phyloP scores from a whole-genome alignment of 2,888 invertebrate genomes.

The Hemaris fuciformis region DNA sequence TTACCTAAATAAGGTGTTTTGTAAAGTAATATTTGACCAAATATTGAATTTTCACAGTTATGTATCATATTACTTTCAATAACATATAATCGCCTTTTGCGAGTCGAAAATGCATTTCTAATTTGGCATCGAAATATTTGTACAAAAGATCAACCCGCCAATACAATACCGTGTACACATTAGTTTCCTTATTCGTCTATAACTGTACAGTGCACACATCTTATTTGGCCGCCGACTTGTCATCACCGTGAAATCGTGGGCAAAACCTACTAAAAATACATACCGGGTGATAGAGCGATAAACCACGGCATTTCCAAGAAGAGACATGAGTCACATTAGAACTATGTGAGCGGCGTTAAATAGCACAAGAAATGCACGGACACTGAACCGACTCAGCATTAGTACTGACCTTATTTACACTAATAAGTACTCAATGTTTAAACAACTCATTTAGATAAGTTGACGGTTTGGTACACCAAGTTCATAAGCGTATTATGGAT shows the following conservation, averaged over 20 bases:
- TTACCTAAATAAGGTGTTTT: neutral
- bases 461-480: slow-evolving; percentile 16
- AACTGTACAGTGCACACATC: neutral
- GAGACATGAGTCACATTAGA: slow-evolving; percentile 46
- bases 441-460: slow-evolving; percentile 36
- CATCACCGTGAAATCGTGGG: slow-evolving; percentile 1
- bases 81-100: neutral
- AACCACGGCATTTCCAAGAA: slow-evolving; percentile 13
- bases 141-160: neutral
- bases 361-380: slow-evolving; percentile 40
- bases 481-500: slow-evolving; percentile 2
- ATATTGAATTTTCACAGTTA: neutral
- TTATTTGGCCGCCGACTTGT: neutral
- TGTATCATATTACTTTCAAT: neutral
- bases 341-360: slow-evolving; percentile 34
- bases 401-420: slow-evolving; percentile 43
- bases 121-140: neutral
- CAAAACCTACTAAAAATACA: neutral
- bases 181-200: neutral
- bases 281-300: slow-evolving; percentile 7
- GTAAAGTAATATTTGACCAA: neutral
- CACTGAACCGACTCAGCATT: slow-evolving; percentile 39
- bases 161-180: neutral
- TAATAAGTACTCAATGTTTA: slow-evolving; percentile 23
- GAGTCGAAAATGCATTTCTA: neutral